Percentiles rank a stretch among this genome's conserved stretches.
These are phyloP conservation scores for Macrosteles quadrilineatus DNA, from an alignment of 1,140 invertebrate genomes.

Conservation along the genomic window DNA sequence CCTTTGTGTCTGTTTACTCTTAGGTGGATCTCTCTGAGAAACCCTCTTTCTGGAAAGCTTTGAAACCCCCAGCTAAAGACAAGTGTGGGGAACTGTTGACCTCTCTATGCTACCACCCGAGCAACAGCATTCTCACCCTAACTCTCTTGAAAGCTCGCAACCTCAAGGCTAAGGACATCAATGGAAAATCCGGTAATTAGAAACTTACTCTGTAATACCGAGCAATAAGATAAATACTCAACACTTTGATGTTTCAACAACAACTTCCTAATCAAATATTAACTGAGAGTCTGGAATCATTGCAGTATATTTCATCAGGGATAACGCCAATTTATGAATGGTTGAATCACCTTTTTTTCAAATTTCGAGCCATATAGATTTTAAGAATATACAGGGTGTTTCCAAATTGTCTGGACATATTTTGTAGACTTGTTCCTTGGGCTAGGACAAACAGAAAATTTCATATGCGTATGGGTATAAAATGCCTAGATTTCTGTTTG, in stretches of 20 bases:
- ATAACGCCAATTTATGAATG: no score
- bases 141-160: conserved; percentile 89
- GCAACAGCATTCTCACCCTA: conserved; percentile 84
- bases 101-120: conserved; percentile 89
- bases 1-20: conserved; percentile 2
- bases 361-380: no score
- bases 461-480: no score
- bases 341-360: no score
- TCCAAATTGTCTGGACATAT: no score
- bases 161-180: conserved; percentile 92
- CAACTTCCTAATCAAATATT: neutral
- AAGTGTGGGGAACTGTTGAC: conserved; percentile 90
- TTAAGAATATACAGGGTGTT: no score
- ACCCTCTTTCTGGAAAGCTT: conserved; percentile 86
- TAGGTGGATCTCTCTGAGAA: conserved; percentile 90
- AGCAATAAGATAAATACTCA: no score
- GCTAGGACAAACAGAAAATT: no score
- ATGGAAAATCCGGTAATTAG: conserved; percentile 91
- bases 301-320: no score
- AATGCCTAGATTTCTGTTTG: no score
- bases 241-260: neutral
- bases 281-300: neutral
- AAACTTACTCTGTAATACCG: no score
- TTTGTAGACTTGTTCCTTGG: no score
- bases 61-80: conserved; percentile 90